Evolutionary conservation across 92 coral and sea anemone species (phyloP).

Genomic region (Anthopleura xanthogrammica): DNA sequence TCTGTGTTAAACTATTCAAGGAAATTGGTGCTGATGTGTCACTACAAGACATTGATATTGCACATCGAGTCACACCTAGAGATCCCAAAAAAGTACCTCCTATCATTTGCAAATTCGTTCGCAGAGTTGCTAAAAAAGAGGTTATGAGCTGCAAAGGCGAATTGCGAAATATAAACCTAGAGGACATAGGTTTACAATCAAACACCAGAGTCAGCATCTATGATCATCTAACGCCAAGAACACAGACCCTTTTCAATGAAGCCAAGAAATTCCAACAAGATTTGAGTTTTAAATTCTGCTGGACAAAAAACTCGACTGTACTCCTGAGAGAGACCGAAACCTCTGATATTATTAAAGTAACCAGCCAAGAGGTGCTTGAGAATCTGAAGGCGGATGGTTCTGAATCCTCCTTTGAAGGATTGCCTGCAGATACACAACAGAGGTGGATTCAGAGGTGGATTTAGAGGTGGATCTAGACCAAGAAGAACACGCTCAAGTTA

Average conservation of each 20-base stretch:
- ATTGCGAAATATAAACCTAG: not conserved
- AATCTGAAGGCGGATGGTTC: too few species aligned
- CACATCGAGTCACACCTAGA: constrained; percentile 12
- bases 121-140: constrained; percentile 20
- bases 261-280: constrained; percentile 8
- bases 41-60: constrained; percentile 20
- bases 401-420: too few species aligned
- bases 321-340: too few species aligned
- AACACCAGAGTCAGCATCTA: not conserved
- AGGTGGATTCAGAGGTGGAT: too few species aligned
- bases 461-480: too few species aligned
- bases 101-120: too few species aligned
- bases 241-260: constrained; percentile 5
- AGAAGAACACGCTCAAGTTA: too few species aligned
- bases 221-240: constrained; percentile 24
- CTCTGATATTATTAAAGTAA: too few species aligned
- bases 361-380: too few species aligned
- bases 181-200: constrained; percentile 10
- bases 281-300: constrained; percentile 14
- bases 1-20: constrained; percentile 21
- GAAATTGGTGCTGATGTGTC: constrained; percentile 27
- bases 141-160: constrained; percentile 24
- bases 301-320: constrained; percentile 17
- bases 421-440: too few species aligned
- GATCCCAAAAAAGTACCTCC: constrained; percentile 26